Percentiles rank a stretch among this genome's conserved stretches.
phyloP scores from a whole-genome alignment of 2,113 vertebrate genomes.

The Haemorhous mexicanus region DNA sequence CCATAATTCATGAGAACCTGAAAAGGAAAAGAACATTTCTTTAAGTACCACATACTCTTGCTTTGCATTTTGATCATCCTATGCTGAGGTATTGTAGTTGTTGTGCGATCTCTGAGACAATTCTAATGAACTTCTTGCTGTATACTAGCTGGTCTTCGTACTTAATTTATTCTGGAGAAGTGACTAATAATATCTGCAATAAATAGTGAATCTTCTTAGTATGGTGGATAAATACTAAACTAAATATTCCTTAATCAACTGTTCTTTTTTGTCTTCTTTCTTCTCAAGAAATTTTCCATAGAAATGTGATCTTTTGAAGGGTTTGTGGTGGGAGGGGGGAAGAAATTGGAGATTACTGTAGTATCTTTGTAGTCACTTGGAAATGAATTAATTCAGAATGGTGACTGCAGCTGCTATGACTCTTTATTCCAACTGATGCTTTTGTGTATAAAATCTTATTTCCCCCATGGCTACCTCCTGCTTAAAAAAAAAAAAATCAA shows the following conservation, averaged over 20 bases:
- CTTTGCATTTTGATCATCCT: neutral
- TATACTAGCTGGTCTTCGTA: neutral
- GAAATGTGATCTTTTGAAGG: neutral
- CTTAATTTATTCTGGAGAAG: neutral
- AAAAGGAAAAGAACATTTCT: neutral
- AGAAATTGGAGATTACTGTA: neutral
- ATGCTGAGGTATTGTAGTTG: neutral
- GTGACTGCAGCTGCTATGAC: neutral
- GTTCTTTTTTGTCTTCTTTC: neutral
- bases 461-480: neutral
- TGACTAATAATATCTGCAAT: neutral
- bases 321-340: rapidly evolving
- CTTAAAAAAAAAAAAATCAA: neutral
- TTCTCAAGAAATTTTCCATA: neutral
- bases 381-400: neutral
- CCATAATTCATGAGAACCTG: neutral
- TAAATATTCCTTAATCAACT: neutral
- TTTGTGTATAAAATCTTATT: neutral
- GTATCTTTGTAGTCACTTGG: neutral
- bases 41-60: neutral
- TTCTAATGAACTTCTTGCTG: neutral
- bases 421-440: neutral
- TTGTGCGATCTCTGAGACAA: neutral
- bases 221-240: neutral
- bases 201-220: neutral